Evolutionary conservation across 2,797 vertebrate genomes (phyloP), one percentile per base, ranked within the genome.

Genomic region (Agapornis canus): DNA sequence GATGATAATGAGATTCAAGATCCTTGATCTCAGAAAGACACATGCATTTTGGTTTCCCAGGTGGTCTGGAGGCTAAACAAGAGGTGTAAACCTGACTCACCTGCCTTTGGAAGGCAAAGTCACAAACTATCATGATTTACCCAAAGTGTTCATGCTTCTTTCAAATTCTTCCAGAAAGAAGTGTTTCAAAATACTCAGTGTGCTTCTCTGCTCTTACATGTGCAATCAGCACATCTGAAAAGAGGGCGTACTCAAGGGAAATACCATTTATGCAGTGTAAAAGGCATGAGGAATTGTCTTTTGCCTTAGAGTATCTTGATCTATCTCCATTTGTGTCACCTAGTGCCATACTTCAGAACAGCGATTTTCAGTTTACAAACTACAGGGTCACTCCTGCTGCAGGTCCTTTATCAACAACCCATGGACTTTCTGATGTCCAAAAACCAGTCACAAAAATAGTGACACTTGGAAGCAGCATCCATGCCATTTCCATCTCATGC

Each of bases 401-500:
- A 68, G 32, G 25, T 68, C 32, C 27, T 87, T 68, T 27, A 64
- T 40, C 82, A 94, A 82, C 29, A 56, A 51, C 6, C 13, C 25
- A 19, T 9, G 10, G 23, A 86, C 15, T 4, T 89, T 35, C 52
- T 49, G 32, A 22, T 56, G 25, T 26, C 45, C 65, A 86, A 75
- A 93, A 48, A 26, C 12, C 37, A 86, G 45, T 14, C 37, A 68
- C 52, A 64, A 87, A 89, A 77, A 68, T 14, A 66, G 6, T 43
- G 64, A 51, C n/a, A 45, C 25, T 27, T 54, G 56, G 80, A 80
- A 82, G 80, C 68, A 83, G 35, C 45, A 61, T 25, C 26, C 13
- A 47, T 71, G 26, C 13, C 61, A 25, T 52, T 96, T 97, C 97
- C 92, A 90, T 89, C 85, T 70, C 82, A 95, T 78, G 60, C 64